Conservation (phyloP, 92 coral and sea anemone species). For the Zoanthus gigantus region DNA sequence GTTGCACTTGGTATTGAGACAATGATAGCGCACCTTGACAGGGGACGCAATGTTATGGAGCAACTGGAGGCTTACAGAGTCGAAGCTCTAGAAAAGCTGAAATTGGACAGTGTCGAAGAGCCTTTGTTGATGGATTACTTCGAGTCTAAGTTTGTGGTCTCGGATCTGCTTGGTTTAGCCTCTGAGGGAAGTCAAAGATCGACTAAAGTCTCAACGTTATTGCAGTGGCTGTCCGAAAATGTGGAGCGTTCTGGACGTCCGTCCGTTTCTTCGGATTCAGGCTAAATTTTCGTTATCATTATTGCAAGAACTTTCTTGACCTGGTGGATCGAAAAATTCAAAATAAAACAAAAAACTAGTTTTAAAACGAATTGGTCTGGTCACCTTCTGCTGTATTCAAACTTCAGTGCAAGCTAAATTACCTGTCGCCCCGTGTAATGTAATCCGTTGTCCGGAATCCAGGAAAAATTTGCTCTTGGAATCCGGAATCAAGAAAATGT, state of each 20-base stretch:
- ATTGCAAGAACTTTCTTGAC: not conserved
- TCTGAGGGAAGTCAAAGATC: slow-evolving; percentile 68
- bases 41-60: slow-evolving; percentile 82
- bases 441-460: too few relatives aligned
- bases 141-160: slow-evolving; percentile 68
- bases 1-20: slow-evolving; percentile 76
- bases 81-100: slow-evolving; percentile 56
- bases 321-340: not conserved
- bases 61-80: slow-evolving; percentile 70
- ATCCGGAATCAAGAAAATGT: too few relatives aligned
- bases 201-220: slow-evolving; percentile 76
- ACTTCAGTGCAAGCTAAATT: too few relatives aligned
- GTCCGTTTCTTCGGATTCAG: slow-evolving; percentile 33
- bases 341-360: not conserved
- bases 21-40: slow-evolving; percentile 77
- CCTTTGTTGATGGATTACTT: slow-evolving; percentile 66
- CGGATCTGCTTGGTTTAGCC: slow-evolving; percentile 79
- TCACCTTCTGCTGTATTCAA: too few relatives aligned
- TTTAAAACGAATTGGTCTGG: too few relatives aligned
- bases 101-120: slow-evolving; percentile 40
- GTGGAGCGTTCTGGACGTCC: slow-evolving; percentile 72
- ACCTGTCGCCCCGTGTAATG: too few relatives aligned
- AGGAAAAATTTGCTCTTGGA: too few relatives aligned
- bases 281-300: not conserved
- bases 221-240: slow-evolving; percentile 91